Evolutionary conservation across 2,888 invertebrate species (phyloP).

Genomic region (Xestia xanthographa): DNA sequence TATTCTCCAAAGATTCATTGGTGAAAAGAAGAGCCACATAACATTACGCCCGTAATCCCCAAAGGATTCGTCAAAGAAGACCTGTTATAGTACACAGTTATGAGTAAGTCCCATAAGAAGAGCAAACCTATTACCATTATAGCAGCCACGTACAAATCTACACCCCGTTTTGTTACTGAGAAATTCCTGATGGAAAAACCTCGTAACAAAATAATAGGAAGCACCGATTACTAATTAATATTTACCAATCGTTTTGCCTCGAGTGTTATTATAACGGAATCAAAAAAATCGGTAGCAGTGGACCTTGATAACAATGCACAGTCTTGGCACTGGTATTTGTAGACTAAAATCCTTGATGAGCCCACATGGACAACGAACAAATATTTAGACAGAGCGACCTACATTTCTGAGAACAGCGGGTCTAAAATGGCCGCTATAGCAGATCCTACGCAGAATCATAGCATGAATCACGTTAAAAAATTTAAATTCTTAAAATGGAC

Average conservation of each 20-base stretch:
- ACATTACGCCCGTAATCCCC: neutral
- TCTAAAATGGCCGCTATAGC: too few species aligned
- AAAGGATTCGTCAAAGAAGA: neutral
- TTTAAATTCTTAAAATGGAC: too few species aligned
- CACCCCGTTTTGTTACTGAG: neutral
- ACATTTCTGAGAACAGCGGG: slow-evolving; percentile 21
- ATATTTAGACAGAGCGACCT: slow-evolving; percentile 34
- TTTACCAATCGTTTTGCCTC: neutral
- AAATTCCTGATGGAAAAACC: neutral
- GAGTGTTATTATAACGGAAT: neutral
- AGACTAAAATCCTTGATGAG: slow-evolving; percentile 42
- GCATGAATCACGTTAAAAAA: too few species aligned
- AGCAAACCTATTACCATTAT: neutral
- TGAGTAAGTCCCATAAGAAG: neutral
- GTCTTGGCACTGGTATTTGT: slow-evolving; percentile 34
- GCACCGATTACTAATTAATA: neutral
- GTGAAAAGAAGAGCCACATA: neutral
- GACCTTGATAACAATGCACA: neutral
- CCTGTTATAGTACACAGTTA: neutral
- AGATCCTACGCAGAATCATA: too few species aligned
- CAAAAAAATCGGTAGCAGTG: neutral
- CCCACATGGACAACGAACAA: slow-evolving; percentile 39
- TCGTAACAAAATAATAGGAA: neutral
- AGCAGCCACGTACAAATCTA: neutral
- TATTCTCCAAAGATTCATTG: neutral